Percentiles rank a stretch among this genome's conserved stretches.
phyloP scores from a whole-genome alignment of 1,140 invertebrate species.

The Pemphigus obesinymphae region DNA sequence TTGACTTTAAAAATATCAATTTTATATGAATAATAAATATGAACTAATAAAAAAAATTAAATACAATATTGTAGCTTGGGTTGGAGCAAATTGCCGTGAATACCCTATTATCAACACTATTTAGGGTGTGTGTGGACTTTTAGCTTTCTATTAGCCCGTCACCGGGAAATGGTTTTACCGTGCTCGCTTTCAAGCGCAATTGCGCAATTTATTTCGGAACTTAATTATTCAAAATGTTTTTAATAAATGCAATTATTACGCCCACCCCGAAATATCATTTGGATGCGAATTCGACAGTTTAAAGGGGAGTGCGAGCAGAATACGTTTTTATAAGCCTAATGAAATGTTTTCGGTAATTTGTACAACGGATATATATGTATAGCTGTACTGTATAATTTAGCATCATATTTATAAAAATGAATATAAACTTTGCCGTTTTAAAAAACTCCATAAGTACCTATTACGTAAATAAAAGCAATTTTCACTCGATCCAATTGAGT shows the following conservation, averaged over 20 bases:
- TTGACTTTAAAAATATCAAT: too few species aligned
- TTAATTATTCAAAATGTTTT: conserved; percentile 1
- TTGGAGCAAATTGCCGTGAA: too few species aligned
- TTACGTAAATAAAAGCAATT: not conserved
- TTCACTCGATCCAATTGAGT: not conserved
- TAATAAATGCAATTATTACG: conserved; percentile 6
- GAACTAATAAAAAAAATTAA: too few species aligned
- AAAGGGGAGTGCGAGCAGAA: not conserved
- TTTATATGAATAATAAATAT: too few species aligned
- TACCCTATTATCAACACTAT: too few species aligned
- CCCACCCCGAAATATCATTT: not conserved
- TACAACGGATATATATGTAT: not conserved
- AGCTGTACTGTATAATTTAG: not conserved
- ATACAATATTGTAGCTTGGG: too few species aligned
- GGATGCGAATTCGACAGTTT: not conserved
- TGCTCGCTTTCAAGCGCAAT: not conserved
- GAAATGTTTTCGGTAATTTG: not conserved
- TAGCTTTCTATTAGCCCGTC: not conserved
- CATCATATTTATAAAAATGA: not conserved
- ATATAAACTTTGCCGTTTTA: too few species aligned
- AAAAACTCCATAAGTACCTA: too few species aligned
- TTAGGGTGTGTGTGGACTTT: not conserved
- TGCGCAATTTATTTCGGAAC: not conserved
- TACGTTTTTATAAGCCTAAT: not conserved
- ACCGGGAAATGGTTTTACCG: not conserved